These are phyloP conservation scores for Hypocryptadius cinnamomeus DNA, from an alignment of 2,113 vertebrate species.

Conservation along the genomic window DNA sequence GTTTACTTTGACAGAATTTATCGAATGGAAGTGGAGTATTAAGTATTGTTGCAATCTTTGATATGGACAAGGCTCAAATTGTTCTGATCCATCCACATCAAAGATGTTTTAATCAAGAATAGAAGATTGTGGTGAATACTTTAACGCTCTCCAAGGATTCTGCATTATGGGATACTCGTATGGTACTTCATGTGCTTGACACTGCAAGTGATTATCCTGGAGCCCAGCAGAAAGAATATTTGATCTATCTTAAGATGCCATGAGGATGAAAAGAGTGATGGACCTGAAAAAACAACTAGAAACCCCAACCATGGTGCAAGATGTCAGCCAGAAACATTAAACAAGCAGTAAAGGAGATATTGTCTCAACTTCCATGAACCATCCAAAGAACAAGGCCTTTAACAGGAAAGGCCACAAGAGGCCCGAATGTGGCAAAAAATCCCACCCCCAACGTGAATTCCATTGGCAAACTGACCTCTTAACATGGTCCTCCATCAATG, in stretches of 20 bases:
- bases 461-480: neutral
- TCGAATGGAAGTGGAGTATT: neutral
- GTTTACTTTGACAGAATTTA: neutral
- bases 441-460: fast-evolving
- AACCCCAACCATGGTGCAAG: neutral
- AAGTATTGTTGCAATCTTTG: neutral
- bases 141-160: neutral
- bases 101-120: neutral
- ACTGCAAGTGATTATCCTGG: neutral
- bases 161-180: neutral
- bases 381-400: neutral
- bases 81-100: neutral
- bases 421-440: neutral
- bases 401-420: neutral
- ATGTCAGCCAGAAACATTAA: neutral
- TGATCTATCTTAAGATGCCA: neutral
- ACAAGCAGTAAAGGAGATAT: neutral
- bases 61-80: neutral
- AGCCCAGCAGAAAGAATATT: neutral
- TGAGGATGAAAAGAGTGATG: neutral
- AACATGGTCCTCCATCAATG: neutral
- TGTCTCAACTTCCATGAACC: neutral
- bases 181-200: neutral
- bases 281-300: neutral
- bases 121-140: neutral